phyloP scores from a whole-genome alignment of 2,888 invertebrate genomes.

The Apotomis betuletana region DNA sequence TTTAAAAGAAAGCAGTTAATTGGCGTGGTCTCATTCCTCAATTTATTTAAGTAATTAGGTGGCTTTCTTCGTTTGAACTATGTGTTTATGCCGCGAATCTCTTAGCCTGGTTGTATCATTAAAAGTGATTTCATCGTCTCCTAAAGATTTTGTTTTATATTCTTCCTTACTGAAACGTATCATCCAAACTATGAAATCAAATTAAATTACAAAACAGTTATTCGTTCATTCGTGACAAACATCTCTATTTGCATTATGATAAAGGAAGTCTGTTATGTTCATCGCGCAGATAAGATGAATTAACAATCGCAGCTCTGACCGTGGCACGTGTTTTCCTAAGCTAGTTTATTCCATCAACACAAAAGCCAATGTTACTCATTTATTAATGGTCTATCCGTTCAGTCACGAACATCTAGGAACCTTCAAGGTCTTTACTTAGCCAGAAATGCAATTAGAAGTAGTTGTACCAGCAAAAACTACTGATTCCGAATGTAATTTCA shows the following conservation, averaged over 20 bases:
- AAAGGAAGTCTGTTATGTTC: slow-evolving; percentile 13
- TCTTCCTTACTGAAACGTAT: no score
- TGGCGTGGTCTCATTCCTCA: slow-evolving; percentile 57
- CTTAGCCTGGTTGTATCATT: slow-evolving; percentile 18
- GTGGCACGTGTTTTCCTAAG: slow-evolving; percentile 15
- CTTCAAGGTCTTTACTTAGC: slow-evolving; percentile 62
- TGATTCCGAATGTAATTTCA: slow-evolving; percentile 53
- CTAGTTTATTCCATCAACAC: slow-evolving; percentile 49
- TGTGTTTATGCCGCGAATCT: slow-evolving; percentile 6
- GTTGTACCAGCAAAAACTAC: slow-evolving; percentile 51
- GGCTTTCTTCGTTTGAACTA: slow-evolving; percentile 30
- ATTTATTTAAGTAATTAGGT: slow-evolving; percentile 49
- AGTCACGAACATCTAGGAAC: slow-evolving; percentile 63
- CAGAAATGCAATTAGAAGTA: slow-evolving; percentile 60
- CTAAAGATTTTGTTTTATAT: background rate
- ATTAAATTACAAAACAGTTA: background rate
- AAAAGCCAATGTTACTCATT: slow-evolving; percentile 56
- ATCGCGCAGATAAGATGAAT: slow-evolving; percentile 6
- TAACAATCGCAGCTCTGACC: background rate
- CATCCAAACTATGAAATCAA: no score
- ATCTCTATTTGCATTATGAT: slow-evolving; percentile 12
- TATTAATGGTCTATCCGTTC: slow-evolving; percentile 57
- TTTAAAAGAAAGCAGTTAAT: slow-evolving; percentile 61
- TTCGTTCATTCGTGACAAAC: background rate
- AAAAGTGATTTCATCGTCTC: slow-evolving; percentile 28